Percentiles rank a stretch among this genome's conserved stretches.
Evolutionary conservation across 2,888 invertebrate genomes (phyloP).

Genomic region (Nymphalis urticae): DNA sequence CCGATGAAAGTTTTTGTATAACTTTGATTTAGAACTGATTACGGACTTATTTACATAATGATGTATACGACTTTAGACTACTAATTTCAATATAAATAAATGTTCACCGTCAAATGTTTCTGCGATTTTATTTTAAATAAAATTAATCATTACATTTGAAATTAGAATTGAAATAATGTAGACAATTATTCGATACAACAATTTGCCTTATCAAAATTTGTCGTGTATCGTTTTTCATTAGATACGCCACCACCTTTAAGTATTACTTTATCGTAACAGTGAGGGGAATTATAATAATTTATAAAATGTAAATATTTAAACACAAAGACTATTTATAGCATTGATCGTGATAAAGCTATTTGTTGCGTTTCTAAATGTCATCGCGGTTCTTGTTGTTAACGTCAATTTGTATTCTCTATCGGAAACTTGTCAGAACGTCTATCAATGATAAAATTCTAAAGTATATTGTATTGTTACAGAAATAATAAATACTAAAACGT

Average conservation of each 20-base stretch:
- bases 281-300: background rate
- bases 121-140: too few species aligned
- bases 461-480: conserved; percentile 4
- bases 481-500: background rate
- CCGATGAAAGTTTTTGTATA: conserved; percentile 27
- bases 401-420: conserved; percentile 30
- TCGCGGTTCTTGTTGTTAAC: conserved; percentile 25
- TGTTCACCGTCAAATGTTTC: background rate
- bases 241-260: background rate
- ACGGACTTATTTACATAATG: conserved; percentile 32
- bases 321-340: conserved; percentile 14
- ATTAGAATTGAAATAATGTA: too few species aligned
- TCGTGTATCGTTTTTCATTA: background rate
- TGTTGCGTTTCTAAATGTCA: conserved; percentile 29
- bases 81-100: conserved; percentile 3
- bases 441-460: conserved; percentile 10
- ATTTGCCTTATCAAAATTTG: background rate
- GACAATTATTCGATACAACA: too few species aligned
- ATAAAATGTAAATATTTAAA: conserved; percentile 15
- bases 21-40: conserved; percentile 31
- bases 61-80: conserved; percentile 18
- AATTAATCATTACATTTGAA: too few species aligned
- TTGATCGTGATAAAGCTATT: conserved; percentile 26
- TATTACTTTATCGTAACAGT: background rate
- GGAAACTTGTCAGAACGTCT: conserved; percentile 21